Evolutionary conservation across 1,140 invertebrate genomes (phyloP), one percentile per base, ranked within the genome.

Genomic region (Nixonia krombeini): DNA sequence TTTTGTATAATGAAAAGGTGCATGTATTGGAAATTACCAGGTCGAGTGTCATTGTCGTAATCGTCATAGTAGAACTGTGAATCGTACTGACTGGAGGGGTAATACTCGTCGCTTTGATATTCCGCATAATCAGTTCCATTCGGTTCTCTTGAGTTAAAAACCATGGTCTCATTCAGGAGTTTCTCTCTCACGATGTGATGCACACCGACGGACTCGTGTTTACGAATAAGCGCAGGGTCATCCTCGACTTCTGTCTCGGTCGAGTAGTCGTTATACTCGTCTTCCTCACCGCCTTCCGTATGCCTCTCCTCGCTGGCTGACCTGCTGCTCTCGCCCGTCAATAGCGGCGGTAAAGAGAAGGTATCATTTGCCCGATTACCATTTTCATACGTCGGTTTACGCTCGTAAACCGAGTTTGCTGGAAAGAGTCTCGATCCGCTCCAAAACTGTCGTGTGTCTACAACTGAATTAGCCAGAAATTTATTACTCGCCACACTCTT

Each of bases 41-140:
- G 49, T 38, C 52, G 45, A 6, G 56, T 64, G 31, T 68, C 56
- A 50, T 75, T 79, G 3, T 81, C 80, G 21, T 82, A 81, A 31
- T 82, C 80, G 29, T 82, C 77, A 16, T 83, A 80, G 26, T 81
- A 80, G 42, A 78, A 72, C 66, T 78, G 76, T 8, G 78, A 51
- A 35, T 76, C 76, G 26, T 79, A 73, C 4, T 70, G 50, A 49
- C 51, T 68, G 6, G 69, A 66, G 29, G 76, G 64, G 13, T 66
- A 66, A 38, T 73, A 72, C 9, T 78, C 78, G 10, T 63, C 44
- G 28, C 49, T 61, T 33, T 68, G 41, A 35, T 74, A 65, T 12
- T 64, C 61, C 7, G 62, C 47, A 51, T 72, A 59, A 56, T 72
- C 50, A 6, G 45, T 66, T 23, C 29, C 58, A 38, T 70, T 69